These are phyloP conservation scores for Venturia canescens DNA, from an alignment of 1,140 invertebrate species.

Conservation along the genomic window DNA sequence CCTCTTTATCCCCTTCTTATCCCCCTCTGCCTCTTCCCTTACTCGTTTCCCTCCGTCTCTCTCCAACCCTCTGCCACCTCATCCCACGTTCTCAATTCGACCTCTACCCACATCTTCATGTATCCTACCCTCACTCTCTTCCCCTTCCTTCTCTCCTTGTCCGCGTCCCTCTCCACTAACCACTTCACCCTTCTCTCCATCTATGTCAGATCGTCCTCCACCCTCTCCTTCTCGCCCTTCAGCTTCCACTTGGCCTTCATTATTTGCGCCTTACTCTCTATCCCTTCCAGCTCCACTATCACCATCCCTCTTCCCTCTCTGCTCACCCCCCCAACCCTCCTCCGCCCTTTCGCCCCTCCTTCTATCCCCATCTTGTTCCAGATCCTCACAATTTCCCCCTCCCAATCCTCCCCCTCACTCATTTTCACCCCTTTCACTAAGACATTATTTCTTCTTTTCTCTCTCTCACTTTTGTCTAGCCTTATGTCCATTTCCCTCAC, in stretches of 20 bases:
- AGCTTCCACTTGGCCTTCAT: no score
- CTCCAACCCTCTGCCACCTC: neutral
- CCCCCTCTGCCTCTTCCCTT: no score
- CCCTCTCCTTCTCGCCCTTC: neutral
- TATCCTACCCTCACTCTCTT: neutral
- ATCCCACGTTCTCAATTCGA: neutral
- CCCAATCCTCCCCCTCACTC: neutral
- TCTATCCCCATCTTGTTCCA: no score
- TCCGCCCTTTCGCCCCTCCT: neutral
- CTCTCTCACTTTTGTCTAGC: no score
- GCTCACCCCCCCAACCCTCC: no score
- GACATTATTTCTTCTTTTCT: neutral
- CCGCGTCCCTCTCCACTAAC: neutral
- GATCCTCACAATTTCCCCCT: neutral
- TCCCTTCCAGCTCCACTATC: neutral
- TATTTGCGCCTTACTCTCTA: neutral
- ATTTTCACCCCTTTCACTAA: neutral
- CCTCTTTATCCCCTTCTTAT: no score
- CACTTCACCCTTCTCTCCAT: neutral
- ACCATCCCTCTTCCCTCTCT: no score
- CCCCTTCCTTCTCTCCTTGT: neutral
- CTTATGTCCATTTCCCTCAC: neutral
- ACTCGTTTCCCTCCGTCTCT: no score
- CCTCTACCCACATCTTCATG: no score
- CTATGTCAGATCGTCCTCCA: slow-evolving; percentile 2